Evolutionary conservation across 37 sponge, comb jelly and placozoan species (phyloP).

Genomic region (Aplysina aerophoba): DNA sequence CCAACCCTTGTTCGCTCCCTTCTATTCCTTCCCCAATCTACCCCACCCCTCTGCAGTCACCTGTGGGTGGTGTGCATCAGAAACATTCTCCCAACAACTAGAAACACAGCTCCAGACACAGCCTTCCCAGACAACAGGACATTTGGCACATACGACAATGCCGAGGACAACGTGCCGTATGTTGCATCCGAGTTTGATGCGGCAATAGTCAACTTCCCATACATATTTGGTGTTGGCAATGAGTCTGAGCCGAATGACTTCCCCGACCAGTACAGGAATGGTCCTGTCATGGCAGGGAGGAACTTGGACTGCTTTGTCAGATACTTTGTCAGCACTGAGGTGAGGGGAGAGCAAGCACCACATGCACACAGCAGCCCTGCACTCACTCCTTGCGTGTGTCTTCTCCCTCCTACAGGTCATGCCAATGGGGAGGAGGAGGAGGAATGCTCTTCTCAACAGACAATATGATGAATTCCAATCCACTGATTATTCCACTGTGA

Average conservation of each 20-base stretch:
- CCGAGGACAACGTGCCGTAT: neutral
- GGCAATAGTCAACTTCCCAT: neutral
- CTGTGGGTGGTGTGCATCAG: slow-evolving; percentile 17
- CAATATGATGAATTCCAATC: too few relatives aligned
- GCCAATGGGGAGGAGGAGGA: too few relatives aligned
- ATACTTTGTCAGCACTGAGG: too few relatives aligned
- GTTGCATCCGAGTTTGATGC: slow-evolving; percentile 4
- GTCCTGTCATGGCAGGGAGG: neutral
- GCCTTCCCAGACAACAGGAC: slow-evolving; percentile 6
- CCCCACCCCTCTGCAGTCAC: neutral
- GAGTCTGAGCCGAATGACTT: neutral
- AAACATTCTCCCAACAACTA: neutral
- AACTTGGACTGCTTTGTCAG: too few relatives aligned
- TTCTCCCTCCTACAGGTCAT: too few relatives aligned
- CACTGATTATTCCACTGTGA: too few relatives aligned
- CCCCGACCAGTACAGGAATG: neutral
- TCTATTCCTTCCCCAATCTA: too few relatives aligned
- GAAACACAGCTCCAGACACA: slow-evolving; percentile 6
- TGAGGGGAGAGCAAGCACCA: too few relatives aligned
- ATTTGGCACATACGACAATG: slow-evolving; percentile 7
- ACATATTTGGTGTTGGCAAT: neutral
- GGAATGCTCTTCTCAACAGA: too few relatives aligned
- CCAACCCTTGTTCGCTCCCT: too few relatives aligned
- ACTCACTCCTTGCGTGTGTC: too few relatives aligned
- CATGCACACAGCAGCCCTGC: too few relatives aligned